A percentile compares a stretch with the other conserved stretches of the same genome.
Conservation (phyloP, 1,140 invertebrate genomes). For the Neocloeon triangulifer region DNA sequence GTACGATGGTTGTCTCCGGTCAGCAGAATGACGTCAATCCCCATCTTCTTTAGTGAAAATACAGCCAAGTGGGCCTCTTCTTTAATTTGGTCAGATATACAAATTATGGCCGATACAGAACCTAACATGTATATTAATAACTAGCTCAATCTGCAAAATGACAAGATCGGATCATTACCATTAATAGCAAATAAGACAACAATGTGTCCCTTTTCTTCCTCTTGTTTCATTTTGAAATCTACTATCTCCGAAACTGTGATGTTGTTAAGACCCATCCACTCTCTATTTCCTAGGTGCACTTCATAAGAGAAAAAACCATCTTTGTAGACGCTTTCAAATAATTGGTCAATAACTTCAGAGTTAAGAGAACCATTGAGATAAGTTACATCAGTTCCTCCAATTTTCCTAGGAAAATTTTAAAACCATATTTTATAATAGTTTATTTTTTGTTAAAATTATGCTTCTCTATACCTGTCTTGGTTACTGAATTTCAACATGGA, state of each 20-base stretch:
- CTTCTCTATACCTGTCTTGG: background rate
- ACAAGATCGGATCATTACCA: slow-evolving; percentile 20
- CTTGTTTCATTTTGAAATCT: slow-evolving; percentile 48
- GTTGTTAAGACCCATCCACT: slow-evolving; percentile 88
- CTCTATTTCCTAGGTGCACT: slow-evolving; percentile 82
- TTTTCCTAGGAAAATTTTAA: background rate
- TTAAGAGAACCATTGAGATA: slow-evolving; percentile 1
- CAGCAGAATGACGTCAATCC: slow-evolving; percentile 78
- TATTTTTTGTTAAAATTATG: background rate
- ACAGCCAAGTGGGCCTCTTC: slow-evolving; percentile 86
- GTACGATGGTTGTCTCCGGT: slow-evolving; percentile 97
- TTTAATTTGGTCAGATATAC: slow-evolving; percentile 86
- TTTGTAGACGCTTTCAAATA: too few relatives aligned
- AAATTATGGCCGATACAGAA: slow-evolving; percentile 52
- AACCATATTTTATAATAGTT: too few relatives aligned
- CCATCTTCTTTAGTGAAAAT: slow-evolving; percentile 79
- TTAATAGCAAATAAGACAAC: slow-evolving; percentile 76
- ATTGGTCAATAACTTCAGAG: too few relatives aligned
- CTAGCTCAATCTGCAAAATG: background rate
- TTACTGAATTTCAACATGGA: too few relatives aligned
- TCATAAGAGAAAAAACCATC: too few relatives aligned
- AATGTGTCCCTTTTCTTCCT: slow-evolving; percentile 77
- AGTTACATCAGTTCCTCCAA: slow-evolving; percentile 1
- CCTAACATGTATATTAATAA: slow-evolving; percentile 20
- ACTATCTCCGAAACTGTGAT: slow-evolving; percentile 49